phyloP scores from a whole-genome alignment of 2,113 vertebrate species.

The Rhabdomys dilectus region DNA sequence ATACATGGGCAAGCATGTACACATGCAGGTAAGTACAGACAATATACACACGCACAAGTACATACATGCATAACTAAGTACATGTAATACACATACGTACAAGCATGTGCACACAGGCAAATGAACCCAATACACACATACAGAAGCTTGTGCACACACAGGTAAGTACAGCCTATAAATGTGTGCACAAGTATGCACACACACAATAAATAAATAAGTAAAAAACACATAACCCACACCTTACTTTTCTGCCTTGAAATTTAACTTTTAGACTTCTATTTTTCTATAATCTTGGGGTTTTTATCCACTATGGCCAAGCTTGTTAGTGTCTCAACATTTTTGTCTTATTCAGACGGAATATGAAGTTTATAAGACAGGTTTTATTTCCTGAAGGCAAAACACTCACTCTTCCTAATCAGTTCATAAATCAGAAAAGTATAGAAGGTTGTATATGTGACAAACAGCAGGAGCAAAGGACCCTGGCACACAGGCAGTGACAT shows the following conservation, averaged over 20 bases:
- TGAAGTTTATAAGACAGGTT: neutral
- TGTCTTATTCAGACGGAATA: neutral
- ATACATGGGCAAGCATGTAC: neutral
- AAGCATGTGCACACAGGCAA: neutral
- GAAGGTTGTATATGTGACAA: neutral
- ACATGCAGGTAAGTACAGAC: neutral
- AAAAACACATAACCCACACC: neutral
- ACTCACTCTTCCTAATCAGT: neutral
- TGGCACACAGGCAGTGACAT: neutral
- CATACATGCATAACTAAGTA: neutral
- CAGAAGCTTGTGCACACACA: neutral
- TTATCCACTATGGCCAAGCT: neutral
- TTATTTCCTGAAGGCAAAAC: slow-evolving; percentile 30
- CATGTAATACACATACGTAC: neutral
- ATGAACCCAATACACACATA: neutral
- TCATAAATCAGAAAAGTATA: slow-evolving; percentile 1
- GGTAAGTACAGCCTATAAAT: neutral
- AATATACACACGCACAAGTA: neutral
- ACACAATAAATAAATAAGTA: neutral
- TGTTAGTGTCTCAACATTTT: neutral
- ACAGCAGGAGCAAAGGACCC: neutral
- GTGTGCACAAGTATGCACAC: neutral
- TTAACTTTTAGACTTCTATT: neutral
- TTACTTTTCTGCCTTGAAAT: neutral
- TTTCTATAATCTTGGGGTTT: neutral